Conservation (phyloP, 2,888 invertebrate genomes). For the Itoplectis maculator region DNA sequence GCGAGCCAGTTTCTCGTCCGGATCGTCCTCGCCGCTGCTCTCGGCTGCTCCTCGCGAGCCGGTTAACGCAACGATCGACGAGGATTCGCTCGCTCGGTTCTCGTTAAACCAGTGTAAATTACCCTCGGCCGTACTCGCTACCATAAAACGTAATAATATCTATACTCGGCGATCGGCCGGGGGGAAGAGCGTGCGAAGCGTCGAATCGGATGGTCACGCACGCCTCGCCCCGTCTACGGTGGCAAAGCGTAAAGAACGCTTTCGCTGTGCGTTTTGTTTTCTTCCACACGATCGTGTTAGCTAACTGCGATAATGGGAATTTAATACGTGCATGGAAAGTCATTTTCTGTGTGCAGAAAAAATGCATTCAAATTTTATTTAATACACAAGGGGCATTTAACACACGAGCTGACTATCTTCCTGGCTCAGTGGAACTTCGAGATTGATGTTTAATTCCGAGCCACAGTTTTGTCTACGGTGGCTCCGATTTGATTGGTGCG, state of each 20-base stretch:
- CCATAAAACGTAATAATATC: constrained; percentile 41
- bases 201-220: constrained; percentile 50
- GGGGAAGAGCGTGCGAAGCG: constrained; percentile 7
- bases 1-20: constrained; percentile 42
- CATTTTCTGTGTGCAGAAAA: neutral
- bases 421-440: too few relatives aligned
- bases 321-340: neutral
- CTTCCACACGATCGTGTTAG: neutral
- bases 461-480: too few relatives aligned
- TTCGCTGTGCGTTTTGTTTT: constrained; percentile 38
- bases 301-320: neutral
- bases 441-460: too few relatives aligned
- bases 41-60: constrained; percentile 11
- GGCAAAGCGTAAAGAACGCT: constrained; percentile 42
- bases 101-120: constrained; percentile 26
- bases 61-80: constrained; percentile 12
- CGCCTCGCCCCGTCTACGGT: constrained; percentile 25
- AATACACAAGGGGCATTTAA: neutral
- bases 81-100: neutral
- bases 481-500: neutral
- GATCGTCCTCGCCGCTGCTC: constrained; percentile 39
- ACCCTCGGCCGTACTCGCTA: constrained; percentile 21
- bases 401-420: too few relatives aligned
- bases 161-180: neutral
- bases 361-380: neutral